Base-by-base conservation (phyloP, 2,113 vertebrate genomes). In the Morone chrysops region DNA sequence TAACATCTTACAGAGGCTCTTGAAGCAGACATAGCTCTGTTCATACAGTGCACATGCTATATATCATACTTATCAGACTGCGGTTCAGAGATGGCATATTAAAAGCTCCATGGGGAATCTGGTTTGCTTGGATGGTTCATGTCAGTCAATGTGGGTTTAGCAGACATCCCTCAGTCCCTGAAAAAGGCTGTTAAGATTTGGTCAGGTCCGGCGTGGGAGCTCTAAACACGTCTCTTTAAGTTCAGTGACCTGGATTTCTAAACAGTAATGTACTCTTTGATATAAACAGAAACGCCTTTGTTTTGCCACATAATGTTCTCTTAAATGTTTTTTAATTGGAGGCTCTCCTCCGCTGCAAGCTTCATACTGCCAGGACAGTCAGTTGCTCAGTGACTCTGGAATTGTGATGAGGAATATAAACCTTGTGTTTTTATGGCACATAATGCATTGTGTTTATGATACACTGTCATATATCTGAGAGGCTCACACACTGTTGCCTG, bases 211-310 rank as follows among this genome's bases (percentile, higher is more conserved):
- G 18, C 10, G 40, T 43, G 72, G 62, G 57, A 62, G 0, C 20
- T 73, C 48, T 38, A 20, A 73, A 73, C n/a, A 63, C 5, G 1
- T 51, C 36, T 63, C 0, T 80, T 66, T 48, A 70, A 61, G 83
- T 71, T 86, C 80, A 87, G 38, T 81, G 85, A 86, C 84, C 82
- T 89, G 62, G 66, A 85, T 85, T 81, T 80, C 13, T 45, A 68
- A 63, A 88, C n/a, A 2, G 70, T 61, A 20, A 75, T 65, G 63
- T 75, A 70, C 40, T 8, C 67, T 77, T 62, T 66, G 43, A 77
- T 54, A 47, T 41, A 47, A 80, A 57, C 45, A 74, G 22, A 51
- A 54, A 66, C 48, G 7, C 18, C 61, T 62, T 78, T 43, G 4
- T 75, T 50, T 51, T 6, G 2, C 45, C 40, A 11, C 17, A 36